A percentile compares a stretch with the other conserved stretches of the same genome.
Evolutionary conservation across 2,888 invertebrate species (phyloP).

Genomic region (Drosophila borealis): DNA sequence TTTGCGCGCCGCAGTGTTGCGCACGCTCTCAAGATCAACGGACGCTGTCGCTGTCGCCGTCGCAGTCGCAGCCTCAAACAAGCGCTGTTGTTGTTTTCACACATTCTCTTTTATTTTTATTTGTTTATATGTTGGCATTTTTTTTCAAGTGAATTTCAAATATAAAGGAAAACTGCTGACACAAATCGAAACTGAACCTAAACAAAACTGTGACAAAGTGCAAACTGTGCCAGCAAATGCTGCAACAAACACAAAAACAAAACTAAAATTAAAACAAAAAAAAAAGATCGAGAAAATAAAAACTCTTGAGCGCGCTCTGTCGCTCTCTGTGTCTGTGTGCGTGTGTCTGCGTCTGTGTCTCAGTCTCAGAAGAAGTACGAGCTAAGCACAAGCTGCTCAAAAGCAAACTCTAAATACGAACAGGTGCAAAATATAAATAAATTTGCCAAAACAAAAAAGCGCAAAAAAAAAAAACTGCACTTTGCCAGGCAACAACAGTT

Average conservation of each 20-base stretch:
- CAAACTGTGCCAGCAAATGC: constrained; percentile 1
- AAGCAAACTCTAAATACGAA: constrained; percentile 26
- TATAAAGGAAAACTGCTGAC: constrained; percentile 25
- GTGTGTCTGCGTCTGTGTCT: constrained; percentile 28
- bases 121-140: constrained; percentile 24
- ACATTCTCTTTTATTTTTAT: constrained; percentile 25
- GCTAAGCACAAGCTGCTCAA: constrained; percentile 15
- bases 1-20: constrained; percentile 65
- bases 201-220: constrained; percentile 27
- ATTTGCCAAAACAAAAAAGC: constrained; percentile 17
- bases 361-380: constrained; percentile 17
- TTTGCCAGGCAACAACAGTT: constrained; percentile 19
- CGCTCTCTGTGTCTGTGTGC: not conserved
- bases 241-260: not conserved
- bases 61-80: constrained; percentile 46
- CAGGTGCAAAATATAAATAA: constrained; percentile 48
- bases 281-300: not conserved
- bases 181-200: constrained; percentile 14
- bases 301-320: constrained; percentile 24
- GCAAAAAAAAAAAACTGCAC: constrained; percentile 14
- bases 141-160: constrained; percentile 36
- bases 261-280: constrained; percentile 12
- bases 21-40: constrained; percentile 75
- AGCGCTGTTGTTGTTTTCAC: constrained; percentile 33
- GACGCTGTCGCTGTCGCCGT: constrained; percentile 67